These are phyloP conservation scores for Darevskia mixta DNA, from an alignment of 2,797 vertebrate species.

Conservation along the genomic window DNA sequence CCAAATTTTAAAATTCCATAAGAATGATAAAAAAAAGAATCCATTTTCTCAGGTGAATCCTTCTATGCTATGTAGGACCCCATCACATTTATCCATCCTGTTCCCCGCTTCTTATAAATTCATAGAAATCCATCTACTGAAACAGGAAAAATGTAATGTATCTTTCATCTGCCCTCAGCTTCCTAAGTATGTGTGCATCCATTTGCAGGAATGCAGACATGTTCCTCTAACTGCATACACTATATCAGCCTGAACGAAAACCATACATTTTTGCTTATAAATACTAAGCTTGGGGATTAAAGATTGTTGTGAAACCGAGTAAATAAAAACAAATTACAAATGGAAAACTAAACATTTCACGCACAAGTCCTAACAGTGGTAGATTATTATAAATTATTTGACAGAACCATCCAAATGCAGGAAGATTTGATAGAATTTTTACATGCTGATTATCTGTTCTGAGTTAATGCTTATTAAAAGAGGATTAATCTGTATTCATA, in stretches of 20 bases:
- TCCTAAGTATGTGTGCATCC: slow-evolving; percentile 35
- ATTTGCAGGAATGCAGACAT: slow-evolving; percentile 22
- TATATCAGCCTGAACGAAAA: slow-evolving; percentile 55
- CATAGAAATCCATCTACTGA: slow-evolving; percentile 27
- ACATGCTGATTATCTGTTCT: slow-evolving; percentile 84
- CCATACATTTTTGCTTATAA: slow-evolving; percentile 57
- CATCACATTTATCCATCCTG: neutral
- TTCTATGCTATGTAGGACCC: slow-evolving; percentile 1
- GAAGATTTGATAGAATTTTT: slow-evolving; percentile 90
- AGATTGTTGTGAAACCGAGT: slow-evolving; percentile 59
- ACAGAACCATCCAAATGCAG: slow-evolving; percentile 74
- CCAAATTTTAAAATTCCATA: slow-evolving; percentile 6
- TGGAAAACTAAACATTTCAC: slow-evolving; percentile 64
- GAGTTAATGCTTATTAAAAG: slow-evolving; percentile 90
- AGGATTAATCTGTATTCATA: slow-evolving; percentile 91
- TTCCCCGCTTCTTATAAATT: neutral
- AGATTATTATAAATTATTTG: slow-evolving; percentile 79
- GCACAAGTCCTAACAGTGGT: slow-evolving; percentile 75
- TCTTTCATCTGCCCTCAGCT: slow-evolving; percentile 31
- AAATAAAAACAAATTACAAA: slow-evolving; percentile 65
- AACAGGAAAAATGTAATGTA: slow-evolving; percentile 22
- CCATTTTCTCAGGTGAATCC: slow-evolving; percentile 3
- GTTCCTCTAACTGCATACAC: slow-evolving; percentile 42
- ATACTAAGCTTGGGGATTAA: slow-evolving; percentile 52
- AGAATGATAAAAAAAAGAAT: slow-evolving; percentile 1